These are phyloP conservation scores for Dendrocopos noguchii DNA, from an alignment of 2,113 vertebrate species.

Conservation along the genomic window DNA sequence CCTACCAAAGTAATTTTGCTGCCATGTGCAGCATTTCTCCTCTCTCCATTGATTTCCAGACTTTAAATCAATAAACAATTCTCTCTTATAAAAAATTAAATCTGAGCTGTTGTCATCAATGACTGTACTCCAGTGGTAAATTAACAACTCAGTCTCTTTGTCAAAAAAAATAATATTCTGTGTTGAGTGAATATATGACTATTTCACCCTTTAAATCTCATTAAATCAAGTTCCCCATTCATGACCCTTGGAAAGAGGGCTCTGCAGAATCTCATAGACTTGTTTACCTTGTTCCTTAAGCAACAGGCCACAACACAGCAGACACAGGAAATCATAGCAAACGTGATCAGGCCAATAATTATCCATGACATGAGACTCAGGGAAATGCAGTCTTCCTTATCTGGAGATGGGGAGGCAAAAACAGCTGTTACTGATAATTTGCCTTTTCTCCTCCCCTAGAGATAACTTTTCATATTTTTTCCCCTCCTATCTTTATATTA, in stretches of 20 bases:
- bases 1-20: slow-evolving; percentile 36
- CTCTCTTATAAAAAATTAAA: slow-evolving; percentile 33
- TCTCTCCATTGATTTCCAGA: neutral
- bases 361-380: slow-evolving; percentile 60
- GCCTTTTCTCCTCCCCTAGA: fast-evolving
- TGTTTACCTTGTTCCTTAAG: slow-evolving; percentile 73
- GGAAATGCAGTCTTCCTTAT: slow-evolving; percentile 53
- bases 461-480: neutral
- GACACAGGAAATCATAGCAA: slow-evolving; percentile 36
- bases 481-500: neutral
- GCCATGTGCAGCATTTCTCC: neutral
- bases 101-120: slow-evolving; percentile 14
- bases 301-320: slow-evolving; percentile 43
- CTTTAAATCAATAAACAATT: slow-evolving; percentile 49
- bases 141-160: neutral
- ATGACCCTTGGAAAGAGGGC: neutral
- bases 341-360: slow-evolving; percentile 43
- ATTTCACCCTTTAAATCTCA: neutral
- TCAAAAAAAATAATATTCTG: neutral
- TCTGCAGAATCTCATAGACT: neutral
- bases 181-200: neutral
- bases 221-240: neutral
- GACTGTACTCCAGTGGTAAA: slow-evolving; percentile 21
- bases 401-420: neutral
- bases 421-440: neutral